These are phyloP conservation scores for Pelodytes ibericus DNA, from an alignment of 2,797 vertebrate genomes.

Conservation along the genomic window DNA sequence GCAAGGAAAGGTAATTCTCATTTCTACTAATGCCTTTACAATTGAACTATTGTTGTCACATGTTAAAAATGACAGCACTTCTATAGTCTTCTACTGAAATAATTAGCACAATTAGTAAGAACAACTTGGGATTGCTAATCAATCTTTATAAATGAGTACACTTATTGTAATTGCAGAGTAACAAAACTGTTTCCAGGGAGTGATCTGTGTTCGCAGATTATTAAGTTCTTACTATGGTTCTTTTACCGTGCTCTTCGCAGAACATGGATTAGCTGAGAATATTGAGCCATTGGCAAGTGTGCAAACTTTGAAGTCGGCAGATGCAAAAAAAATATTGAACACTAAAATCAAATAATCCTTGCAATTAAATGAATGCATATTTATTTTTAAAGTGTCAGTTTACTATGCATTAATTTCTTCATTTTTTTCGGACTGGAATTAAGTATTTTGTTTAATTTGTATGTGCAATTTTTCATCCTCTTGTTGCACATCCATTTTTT, in stretches of 20 bases:
- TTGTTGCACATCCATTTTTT: neutral
- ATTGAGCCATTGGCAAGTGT: too few relatives aligned
- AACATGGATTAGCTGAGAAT: neutral
- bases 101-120: conserved; percentile 55
- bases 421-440: too few relatives aligned
- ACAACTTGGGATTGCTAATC: conserved; percentile 45
- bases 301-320: too few relatives aligned
- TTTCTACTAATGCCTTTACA: conserved; percentile 10
- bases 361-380: too few relatives aligned
- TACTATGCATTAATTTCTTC: neutral
- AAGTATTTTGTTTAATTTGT: too few relatives aligned
- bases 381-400: neutral
- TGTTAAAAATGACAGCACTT: conserved; percentile 50
- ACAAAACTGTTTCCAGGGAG: conserved; percentile 34
- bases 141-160: conserved; percentile 53
- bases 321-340: too few relatives aligned
- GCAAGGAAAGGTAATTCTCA: neutral
- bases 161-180: conserved; percentile 51
- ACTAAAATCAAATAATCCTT: too few relatives aligned
- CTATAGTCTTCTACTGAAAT: conserved; percentile 38
- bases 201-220: neutral
- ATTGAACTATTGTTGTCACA: conserved; percentile 35
- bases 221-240: neutral
- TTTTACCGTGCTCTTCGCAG: neutral
- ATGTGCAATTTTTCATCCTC: neutral